phyloP scores from a whole-genome alignment of 2,888 invertebrate genomes.

The Nomada ferruginata region DNA sequence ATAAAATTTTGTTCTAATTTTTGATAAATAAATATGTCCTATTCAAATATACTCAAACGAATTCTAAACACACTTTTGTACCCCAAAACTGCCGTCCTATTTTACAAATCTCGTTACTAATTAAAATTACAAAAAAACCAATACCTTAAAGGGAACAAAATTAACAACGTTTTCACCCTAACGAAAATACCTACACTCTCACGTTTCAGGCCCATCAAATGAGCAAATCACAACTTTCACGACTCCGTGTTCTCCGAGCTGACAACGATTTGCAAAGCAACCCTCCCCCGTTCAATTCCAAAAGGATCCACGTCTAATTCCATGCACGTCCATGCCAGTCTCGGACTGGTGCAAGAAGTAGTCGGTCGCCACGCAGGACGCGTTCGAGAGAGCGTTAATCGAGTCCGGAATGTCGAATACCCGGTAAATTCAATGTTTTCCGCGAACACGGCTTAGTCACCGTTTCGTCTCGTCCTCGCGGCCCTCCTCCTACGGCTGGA shows the following conservation, averaged over 20 bases:
- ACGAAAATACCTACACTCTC: background rate
- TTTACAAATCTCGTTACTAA: no score
- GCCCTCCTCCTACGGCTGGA: slow-evolving; percentile 49
- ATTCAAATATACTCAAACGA: no score
- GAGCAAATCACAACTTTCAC: background rate
- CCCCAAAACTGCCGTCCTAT: no score
- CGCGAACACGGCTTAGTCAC: slow-evolving; percentile 75
- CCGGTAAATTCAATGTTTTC: slow-evolving; percentile 69
- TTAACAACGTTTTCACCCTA: no score
- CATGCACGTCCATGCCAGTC: slow-evolving; percentile 60
- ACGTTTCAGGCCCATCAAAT: background rate
- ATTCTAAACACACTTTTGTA: no score
- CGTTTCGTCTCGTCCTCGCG: slow-evolving; percentile 51
- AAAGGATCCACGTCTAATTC: slow-evolving; percentile 49
- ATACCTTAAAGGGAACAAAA: no score
- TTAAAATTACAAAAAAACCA: no score
- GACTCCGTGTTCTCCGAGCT: background rate
- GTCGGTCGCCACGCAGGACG: slow-evolving; percentile 51
- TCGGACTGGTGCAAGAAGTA: slow-evolving; percentile 60
- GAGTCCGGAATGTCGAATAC: slow-evolving; percentile 69
- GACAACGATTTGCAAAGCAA: slow-evolving; percentile 17
- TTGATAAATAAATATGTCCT: no score
- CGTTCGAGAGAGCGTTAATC: slow-evolving; percentile 63
- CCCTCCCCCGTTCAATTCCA: background rate
- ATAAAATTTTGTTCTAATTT: no score